These are phyloP conservation scores for Ophion obscuratus DNA, from an alignment of 2,888 invertebrate species.

Conservation along the genomic window DNA sequence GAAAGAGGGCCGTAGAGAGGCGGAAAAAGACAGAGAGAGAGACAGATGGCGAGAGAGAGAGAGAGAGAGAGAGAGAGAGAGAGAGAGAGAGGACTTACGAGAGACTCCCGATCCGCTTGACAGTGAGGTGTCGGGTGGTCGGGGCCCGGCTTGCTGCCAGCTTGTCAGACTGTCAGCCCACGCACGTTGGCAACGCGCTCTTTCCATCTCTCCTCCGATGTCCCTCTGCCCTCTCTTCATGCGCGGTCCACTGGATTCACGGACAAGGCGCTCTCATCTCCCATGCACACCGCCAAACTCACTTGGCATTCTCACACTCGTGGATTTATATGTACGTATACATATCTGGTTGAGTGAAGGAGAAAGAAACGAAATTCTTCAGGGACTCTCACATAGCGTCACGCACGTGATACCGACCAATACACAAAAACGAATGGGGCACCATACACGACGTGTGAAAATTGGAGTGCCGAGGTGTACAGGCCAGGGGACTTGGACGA, in stretches of 20 bases:
- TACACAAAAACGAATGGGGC: neutral
- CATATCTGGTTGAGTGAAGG: neutral
- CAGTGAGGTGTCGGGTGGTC: slow-evolving; percentile 83
- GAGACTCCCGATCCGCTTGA: slow-evolving; percentile 78
- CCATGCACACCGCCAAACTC: slow-evolving; percentile 49
- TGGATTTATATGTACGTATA: slow-evolving; percentile 7
- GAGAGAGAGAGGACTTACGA: slow-evolving; percentile 76
- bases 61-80: slow-evolving; percentile 24
- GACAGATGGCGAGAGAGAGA: neutral
- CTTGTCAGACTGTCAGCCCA: slow-evolving; percentile 83
- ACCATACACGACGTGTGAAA: neutral
- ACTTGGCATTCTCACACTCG: slow-evolving; percentile 54
- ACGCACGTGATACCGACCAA: slow-evolving; percentile 8
- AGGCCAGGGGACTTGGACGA: neutral
- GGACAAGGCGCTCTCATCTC: slow-evolving; percentile 51
- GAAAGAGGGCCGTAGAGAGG: slow-evolving; percentile 9
- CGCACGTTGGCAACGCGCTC: slow-evolving; percentile 80
- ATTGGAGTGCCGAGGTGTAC: neutral
- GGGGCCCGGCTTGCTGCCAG: slow-evolving; percentile 80
- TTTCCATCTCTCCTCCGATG: slow-evolving; percentile 26
- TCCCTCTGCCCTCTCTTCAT: slow-evolving; percentile 27
- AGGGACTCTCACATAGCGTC: slow-evolving; percentile 42
- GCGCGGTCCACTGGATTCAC: slow-evolving; percentile 60
- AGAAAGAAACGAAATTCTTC: slow-evolving; percentile 9
- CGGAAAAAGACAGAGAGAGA: slow-evolving; percentile 17